A percentile compares a stretch with the other conserved stretches of the same genome.
These are phyloP conservation scores for Andrena trimmerana DNA, from an alignment of 2,888 invertebrate genomes.

Conservation along the genomic window DNA sequence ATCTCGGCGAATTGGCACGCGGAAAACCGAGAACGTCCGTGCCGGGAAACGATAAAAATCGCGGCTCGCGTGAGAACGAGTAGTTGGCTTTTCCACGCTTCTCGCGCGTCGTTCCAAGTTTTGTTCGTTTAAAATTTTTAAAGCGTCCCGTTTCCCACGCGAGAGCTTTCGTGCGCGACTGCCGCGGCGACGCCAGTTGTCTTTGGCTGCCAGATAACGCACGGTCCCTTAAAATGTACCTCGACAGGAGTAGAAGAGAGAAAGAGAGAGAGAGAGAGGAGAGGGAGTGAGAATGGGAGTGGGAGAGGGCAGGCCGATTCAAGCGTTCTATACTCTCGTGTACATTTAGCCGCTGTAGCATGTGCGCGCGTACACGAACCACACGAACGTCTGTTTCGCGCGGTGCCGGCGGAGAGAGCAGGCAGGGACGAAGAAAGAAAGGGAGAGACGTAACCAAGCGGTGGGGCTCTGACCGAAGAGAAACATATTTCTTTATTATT, in stretches of 20 bases:
- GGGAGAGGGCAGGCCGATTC: constrained; percentile 32
- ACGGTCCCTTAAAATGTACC: constrained; percentile 66
- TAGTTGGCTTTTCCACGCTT: constrained; percentile 25
- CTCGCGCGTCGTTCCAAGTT: constrained; percentile 12
- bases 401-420: constrained; percentile 24
- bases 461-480: constrained; percentile 79
- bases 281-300: constrained; percentile 9
- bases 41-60: constrained; percentile 36
- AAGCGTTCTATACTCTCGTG: constrained; percentile 13
- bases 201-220: constrained; percentile 68
- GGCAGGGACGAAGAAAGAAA: constrained; percentile 32
- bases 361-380: constrained; percentile 8
- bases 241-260: constrained; percentile 19
- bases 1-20: constrained; percentile 40
- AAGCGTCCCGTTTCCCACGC: constrained; percentile 13
- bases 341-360: background rate
- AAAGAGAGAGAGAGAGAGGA: constrained; percentile 13
- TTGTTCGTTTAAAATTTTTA: constrained; percentile 14
- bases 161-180: background rate
- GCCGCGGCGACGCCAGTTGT: constrained; percentile 46
- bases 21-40: constrained; percentile 18
- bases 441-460: constrained; percentile 46
- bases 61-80: constrained; percentile 37
- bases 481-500: constrained; percentile 85
- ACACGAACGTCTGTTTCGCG: constrained; percentile 37